phyloP scores from a whole-genome alignment of 2,888 invertebrate species.

The Drosophila prostipennis region DNA sequence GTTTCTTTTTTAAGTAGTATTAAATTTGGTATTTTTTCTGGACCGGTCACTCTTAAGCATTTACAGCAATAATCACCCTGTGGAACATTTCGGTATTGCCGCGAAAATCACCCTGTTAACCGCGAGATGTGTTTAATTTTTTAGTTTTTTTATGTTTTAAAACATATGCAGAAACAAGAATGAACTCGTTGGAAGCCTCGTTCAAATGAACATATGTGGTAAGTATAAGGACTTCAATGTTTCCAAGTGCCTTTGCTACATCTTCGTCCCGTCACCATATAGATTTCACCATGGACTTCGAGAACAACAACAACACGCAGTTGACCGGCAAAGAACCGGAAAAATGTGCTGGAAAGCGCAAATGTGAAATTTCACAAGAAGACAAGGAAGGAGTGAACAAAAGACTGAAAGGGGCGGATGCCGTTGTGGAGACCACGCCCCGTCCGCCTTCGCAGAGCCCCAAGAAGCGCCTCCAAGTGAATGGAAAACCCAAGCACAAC shows the following conservation, averaged over 20 bases:
- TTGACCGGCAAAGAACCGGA: not conserved
- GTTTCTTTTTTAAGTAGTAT: not conserved
- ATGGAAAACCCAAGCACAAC: slow-evolving; percentile 28
- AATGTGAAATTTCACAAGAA: not conserved
- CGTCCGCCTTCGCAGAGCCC: slow-evolving; percentile 47
- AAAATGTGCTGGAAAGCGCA: slow-evolving; percentile 33
- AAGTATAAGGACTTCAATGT: not conserved
- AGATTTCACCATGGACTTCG: slow-evolving; percentile 49
- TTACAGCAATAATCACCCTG: too few species aligned
- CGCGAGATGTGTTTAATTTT: not conserved
- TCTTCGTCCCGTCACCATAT: not conserved
- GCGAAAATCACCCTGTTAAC: not conserved
- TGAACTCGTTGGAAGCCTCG: not conserved
- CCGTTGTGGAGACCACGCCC: not conserved
- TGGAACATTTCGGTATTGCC: too few species aligned
- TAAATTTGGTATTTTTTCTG: not conserved
- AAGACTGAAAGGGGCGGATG: slow-evolving; percentile 42
- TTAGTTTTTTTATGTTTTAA: slow-evolving; percentile 9
- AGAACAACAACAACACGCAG: slow-evolving; percentile 52
- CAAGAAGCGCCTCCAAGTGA: slow-evolving; percentile 59
- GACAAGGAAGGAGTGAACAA: slow-evolving; percentile 32
- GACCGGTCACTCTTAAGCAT: not conserved
- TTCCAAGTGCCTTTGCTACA: not conserved
- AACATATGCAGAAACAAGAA: not conserved
- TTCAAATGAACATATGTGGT: not conserved